Evolutionary conservation across 2,888 invertebrate genomes (phyloP), one percentile per base, ranked within the genome.

Genomic region (Zaprionus obscuricornis): DNA sequence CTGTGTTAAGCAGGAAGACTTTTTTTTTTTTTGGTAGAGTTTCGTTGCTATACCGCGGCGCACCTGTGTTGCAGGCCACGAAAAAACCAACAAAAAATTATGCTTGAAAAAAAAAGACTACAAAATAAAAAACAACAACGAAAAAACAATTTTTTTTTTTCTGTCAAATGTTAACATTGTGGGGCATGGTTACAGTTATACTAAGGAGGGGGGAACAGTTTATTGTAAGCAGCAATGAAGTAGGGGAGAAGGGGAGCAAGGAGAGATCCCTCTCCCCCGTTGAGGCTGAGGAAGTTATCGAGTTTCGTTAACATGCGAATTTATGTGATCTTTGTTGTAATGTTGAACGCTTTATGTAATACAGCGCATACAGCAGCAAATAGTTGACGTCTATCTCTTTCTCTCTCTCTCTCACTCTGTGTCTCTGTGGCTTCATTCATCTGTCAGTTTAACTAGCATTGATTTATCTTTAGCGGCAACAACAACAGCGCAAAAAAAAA

Each of bases 1-100:
- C 29, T 66, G 50, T 42, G 43, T 59, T 33, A 77, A 78, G 63
- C 78, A 78, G 78, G 78, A 78, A 78, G 85, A 79, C 55, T 75
- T 60, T n/a, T n/a, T n/a, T n/a, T n/a, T n/a, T n/a, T n/a, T 85
- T 78, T 40, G 55, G 69, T 50, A 34, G 39, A 63, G 65, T 56
- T 59, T 63, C 69, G 52, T 69, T 65, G 71, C 59, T 74, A 52
- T 58, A 68, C 51, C 45, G 16, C 7, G 68, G 47, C 73, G 56
- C 69, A 74, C 69, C 68, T 73, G 73, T 56, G 31, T 11, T 14
- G 31, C 24, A 10, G 10, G 39, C 59, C 37, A n/a, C 22, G 39
- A 10, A 18, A 51, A 36, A 40, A 54, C 31, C 34, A 49, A 10
- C 13, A 36, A 34, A 11, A 29, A n/a, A n/a, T n/a, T n/a, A n/a